phyloP scores from a whole-genome alignment of 1,140 invertebrate species.

The Danaus plexippus region DNA sequence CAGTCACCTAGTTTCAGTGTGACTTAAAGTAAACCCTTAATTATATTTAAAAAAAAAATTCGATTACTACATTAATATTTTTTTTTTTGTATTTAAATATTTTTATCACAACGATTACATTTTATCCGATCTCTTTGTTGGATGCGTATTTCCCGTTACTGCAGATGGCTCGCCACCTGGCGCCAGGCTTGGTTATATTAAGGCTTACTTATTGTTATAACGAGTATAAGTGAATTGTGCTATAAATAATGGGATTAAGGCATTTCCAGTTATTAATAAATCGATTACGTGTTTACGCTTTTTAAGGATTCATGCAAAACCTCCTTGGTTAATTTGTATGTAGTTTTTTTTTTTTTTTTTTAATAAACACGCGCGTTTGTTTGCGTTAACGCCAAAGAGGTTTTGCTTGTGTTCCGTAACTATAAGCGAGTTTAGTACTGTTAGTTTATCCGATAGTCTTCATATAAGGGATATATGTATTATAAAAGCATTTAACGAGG shows the following conservation, averaged over 20 bases:
- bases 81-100: constrained; percentile 11
- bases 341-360: constrained; percentile 10
- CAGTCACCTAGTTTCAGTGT: neutral
- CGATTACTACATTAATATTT: constrained; percentile 4
- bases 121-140: neutral
- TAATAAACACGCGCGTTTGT: constrained; percentile 3
- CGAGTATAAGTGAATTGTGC: too few species aligned
- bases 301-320: too few species aligned
- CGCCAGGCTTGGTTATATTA: too few species aligned
- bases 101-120: constrained; percentile 4
- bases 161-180: neutral
- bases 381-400: constrained; percentile 1
- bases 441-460: neutral
- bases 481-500: constrained; percentile 13
- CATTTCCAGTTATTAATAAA: too few species aligned
- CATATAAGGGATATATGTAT: neutral
- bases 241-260: too few species aligned
- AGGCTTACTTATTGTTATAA: too few species aligned
- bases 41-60: constrained; percentile 10
- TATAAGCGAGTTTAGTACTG: constrained; percentile 1
- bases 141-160: neutral
- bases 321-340: neutral
- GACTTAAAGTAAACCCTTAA: too few species aligned
- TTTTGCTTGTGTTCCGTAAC: neutral
- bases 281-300: too few species aligned